Evolutionary conservation across 2,888 invertebrate genomes (phyloP).

Genomic region (Boloria selene): DNA sequence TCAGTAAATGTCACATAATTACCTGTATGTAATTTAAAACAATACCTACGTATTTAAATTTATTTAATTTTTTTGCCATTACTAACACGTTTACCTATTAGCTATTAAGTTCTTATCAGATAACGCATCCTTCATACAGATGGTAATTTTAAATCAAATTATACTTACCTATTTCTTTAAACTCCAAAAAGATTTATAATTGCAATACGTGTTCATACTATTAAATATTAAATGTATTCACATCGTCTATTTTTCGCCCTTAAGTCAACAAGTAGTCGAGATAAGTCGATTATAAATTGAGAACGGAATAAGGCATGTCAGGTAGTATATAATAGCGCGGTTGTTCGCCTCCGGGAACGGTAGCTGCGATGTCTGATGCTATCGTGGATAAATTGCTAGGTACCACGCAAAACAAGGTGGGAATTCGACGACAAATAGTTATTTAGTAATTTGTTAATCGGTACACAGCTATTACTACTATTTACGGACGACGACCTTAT

Average conservation of each 20-base stretch:
- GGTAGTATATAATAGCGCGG: constrained; percentile 27
- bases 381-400: constrained; percentile 39
- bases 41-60: no score
- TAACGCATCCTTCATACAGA: no score
- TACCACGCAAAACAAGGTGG: constrained; percentile 28
- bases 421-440: constrained; percentile 31
- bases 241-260: constrained; percentile 8
- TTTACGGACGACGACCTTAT: no score
- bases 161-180: not conserved
- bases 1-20: no score
- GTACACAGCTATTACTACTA: no score
- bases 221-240: no score
- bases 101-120: no score
- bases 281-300: constrained; percentile 26
- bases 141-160: not conserved
- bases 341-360: constrained; percentile 35
- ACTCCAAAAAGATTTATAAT: no score
- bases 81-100: no score
- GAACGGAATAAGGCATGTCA: constrained; percentile 16
- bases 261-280: constrained; percentile 14
- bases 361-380: constrained; percentile 36
- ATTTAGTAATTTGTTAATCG: constrained; percentile 30
- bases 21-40: no score
- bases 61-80: no score
- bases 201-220: no score